Conservation (phyloP, 2,797 vertebrate species). For the Cyclura pinguis region DNA sequence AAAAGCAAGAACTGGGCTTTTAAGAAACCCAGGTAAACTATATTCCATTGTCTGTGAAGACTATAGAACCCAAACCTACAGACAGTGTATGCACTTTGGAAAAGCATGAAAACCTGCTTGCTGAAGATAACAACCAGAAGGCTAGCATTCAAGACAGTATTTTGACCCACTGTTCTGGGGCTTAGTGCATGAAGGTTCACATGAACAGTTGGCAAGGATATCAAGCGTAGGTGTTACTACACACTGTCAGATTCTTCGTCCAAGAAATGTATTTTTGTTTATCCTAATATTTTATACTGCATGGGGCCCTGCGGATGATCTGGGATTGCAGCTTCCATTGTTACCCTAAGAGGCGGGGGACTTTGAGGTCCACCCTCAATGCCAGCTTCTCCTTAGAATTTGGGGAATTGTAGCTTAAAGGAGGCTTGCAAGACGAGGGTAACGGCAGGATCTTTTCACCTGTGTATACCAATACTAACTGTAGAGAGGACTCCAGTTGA, state of each 20-base stretch:
- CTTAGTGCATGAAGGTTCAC: background rate
- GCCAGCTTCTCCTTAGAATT: too few species aligned
- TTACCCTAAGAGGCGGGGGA: too few species aligned
- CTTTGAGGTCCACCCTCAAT: too few species aligned
- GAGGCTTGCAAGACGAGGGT: too few species aligned
- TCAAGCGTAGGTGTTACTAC: background rate
- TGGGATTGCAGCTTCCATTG: too few species aligned
- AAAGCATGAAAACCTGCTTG: background rate
- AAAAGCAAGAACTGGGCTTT: background rate
- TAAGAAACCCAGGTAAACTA: background rate
- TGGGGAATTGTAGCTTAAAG: too few species aligned
- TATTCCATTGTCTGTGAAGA: background rate
- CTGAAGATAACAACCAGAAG: background rate
- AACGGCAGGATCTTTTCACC: too few species aligned
- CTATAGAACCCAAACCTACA: background rate
- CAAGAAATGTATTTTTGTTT: background rate
- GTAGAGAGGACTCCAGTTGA: too few species aligned
- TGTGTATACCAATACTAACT: too few species aligned
- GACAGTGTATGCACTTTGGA: background rate
- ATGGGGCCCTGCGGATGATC: too few species aligned
- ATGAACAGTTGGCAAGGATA: background rate
- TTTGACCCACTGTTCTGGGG: background rate
- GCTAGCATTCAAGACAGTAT: background rate
- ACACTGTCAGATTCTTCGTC: background rate
- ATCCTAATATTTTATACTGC: background rate